Conservation (phyloP, 1,140 invertebrate species). For the Conopomorpha cramerella region DNA sequence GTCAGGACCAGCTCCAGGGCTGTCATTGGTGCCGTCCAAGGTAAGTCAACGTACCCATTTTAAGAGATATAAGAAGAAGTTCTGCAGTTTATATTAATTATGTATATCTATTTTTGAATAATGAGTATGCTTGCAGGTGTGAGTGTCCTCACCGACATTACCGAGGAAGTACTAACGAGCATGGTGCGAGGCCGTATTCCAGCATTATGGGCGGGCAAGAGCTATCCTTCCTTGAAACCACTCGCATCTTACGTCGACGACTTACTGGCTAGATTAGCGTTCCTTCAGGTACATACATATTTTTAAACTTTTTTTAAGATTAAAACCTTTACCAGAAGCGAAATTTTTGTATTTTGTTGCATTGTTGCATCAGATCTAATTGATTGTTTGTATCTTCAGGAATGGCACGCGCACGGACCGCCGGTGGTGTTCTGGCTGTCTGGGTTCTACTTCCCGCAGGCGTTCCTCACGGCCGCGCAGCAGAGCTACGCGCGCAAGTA, state of each 20-base stretch:
- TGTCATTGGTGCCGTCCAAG: slow-evolving; percentile 89
- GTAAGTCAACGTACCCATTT: slow-evolving; percentile 36
- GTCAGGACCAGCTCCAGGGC: slow-evolving; percentile 79
- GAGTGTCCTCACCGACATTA: slow-evolving; percentile 78
- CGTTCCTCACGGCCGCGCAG: slow-evolving; percentile 90
- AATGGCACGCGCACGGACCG: slow-evolving; percentile 83
- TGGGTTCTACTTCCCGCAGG: slow-evolving; percentile 95
- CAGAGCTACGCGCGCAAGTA: slow-evolving; percentile 94
- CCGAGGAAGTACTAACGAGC: slow-evolving; percentile 85
- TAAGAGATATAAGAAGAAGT: too few species aligned
- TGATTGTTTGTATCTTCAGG: slow-evolving; percentile 41
- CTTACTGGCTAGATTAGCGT: slow-evolving; percentile 80
- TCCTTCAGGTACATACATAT: slow-evolving; percentile 67
- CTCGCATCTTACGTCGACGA: slow-evolving; percentile 89
- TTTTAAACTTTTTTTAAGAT: too few species aligned
- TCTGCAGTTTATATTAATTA: too few species aligned
- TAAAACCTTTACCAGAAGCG: too few species aligned
- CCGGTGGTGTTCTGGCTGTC: slow-evolving; percentile 89
- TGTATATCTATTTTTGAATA: too few species aligned
- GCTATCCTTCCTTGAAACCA: slow-evolving; percentile 93
- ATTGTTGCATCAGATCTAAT: too few species aligned
- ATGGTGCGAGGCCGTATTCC: slow-evolving; percentile 86
- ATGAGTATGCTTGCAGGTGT: slow-evolving; percentile 31
- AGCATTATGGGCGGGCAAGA: slow-evolving; percentile 78
- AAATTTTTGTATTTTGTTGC: too few species aligned